Evolutionary conservation across 1,140 invertebrate species (phyloP).

Genomic region (Riptortus pedestris): DNA sequence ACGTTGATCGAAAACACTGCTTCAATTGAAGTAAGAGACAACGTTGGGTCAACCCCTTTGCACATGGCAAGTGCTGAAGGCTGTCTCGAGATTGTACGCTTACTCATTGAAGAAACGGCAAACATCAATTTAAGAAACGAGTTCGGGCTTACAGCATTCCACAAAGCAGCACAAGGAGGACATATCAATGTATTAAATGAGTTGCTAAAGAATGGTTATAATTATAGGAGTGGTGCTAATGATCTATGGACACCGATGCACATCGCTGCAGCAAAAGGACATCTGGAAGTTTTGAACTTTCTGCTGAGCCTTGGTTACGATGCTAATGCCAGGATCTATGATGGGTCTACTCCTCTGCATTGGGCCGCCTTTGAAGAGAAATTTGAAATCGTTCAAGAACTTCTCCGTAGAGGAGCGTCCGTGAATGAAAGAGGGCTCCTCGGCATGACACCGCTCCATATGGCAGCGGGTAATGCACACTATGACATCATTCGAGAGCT

Average conservation of each 20-base stretch:
- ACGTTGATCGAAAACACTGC: not conserved
- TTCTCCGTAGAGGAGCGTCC: not conserved
- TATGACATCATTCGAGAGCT: not conserved
- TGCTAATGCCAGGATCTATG: not conserved
- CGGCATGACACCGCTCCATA: not conserved
- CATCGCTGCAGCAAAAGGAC: too few species aligned
- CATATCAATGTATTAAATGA: not conserved
- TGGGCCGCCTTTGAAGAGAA: not conserved
- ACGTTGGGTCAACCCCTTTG: not conserved
- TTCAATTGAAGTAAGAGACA: not conserved
- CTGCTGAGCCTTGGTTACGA: not conserved
- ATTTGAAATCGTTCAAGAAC: not conserved
- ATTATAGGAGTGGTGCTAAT: not conserved
- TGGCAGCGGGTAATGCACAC: not conserved
- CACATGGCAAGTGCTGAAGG: not conserved
- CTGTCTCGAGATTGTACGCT: not conserved
- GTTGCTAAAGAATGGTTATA: not conserved
- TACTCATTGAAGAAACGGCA: not conserved
- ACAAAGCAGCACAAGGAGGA: not conserved
- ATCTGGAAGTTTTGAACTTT: not conserved
- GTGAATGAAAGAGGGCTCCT: not conserved
- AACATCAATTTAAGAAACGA: not conserved
- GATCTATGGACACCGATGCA: not conserved
- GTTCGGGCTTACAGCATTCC: not conserved
- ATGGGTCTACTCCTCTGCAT: not conserved